Evolutionary conservation across 2,888 invertebrate genomes (phyloP), one percentile per base, ranked within the genome.

Genomic region (Cotesia congregata): DNA sequence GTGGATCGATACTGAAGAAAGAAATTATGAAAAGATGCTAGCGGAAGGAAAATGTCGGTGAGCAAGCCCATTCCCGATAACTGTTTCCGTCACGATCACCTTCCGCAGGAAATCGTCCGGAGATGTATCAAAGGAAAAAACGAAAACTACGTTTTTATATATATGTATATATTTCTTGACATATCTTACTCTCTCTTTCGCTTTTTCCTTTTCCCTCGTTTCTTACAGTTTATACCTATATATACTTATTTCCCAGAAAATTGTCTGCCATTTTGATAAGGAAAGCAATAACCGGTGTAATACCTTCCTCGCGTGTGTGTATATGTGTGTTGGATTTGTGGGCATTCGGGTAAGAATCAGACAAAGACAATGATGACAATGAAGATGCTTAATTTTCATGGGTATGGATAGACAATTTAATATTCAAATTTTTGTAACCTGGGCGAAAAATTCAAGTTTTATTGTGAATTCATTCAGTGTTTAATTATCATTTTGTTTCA

Each of bases 211-310:
- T 50, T 6, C 4, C 50, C 30, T 30, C 30, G 30, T 50, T 50
- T 50, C 3, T 40, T 5, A 9, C 6, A 9, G 9, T 41, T 9
- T 41, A 41, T 41, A 41, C 1, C 5, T 41, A 30, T 65, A 65
- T 65, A 65, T 17, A 62, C 70, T 72, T 61, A 76, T 74, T 77
- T 77, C 75, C 61, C 76, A 78, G 82, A 80, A 82, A 84, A 84
- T 83, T 80, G 80, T 80, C 80, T 77, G 80, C 79, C 80, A 77
- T 83, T 81, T 77, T 78, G 74, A 77, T 74, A 74, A 77, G 74
- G 70, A 71, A 71, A 71, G 74, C 74, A 76, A 76, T 76, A 76
- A 78, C 71, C 78, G 76, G 70, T 76, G n/a, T 20, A 41, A 40
- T 68, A 41, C n/a, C 40, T 1, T 41, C 6, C 41, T 17, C 17